Evolutionary conservation across 2,113 vertebrate genomes (phyloP), one percentile per base, ranked within the genome.

Genomic region (Acrocephalus kingi): DNA sequence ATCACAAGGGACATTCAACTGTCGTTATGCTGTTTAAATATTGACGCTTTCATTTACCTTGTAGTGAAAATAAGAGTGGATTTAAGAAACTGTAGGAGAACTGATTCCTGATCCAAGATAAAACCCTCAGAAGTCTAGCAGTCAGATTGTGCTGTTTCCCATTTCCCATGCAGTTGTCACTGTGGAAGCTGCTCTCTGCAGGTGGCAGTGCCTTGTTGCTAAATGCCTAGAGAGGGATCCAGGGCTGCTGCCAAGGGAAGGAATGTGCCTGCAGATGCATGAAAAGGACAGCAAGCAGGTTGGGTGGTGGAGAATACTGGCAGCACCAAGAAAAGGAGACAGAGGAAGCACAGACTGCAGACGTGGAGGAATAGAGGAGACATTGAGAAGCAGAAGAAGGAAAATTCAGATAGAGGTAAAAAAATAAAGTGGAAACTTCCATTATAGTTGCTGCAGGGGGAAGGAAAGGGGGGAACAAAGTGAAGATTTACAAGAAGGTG

Each of bases 181-280:
- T 48, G 58, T 69, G 27, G 35, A 56, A 85, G 55, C 75, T 7
- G 15, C 41, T 92, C 88, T 88, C 85, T 94, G 90, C 90, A 93
- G 88, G 82, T 91, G 89, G 93, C 91, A 84, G 83, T 89, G 91
- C 89, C 93, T 95, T 56, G 87, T 80, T 92, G 79, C 49, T 92
- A 27, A 78, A 72, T 13, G 45, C 39, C 33, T 39, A 4, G 52
- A 52, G 39, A 80, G 31, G 45, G 64, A 79, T 33, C 30, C 62
- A 58, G 15, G 56, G 45, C 21, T 87, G 56, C 52, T 94, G 74
- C 66, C 77, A 59, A 28, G 27, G 63, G 19, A 78, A 37, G n/a
- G 15, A 52, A 84, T 54, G 24, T 72, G n/a, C 56, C 61, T 37
- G 27, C 48, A 80, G 49, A 45, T 9, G 1, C 49, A 7, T 0